These are phyloP conservation scores for Melieria picta DNA, from an alignment of 2,888 invertebrate species.

Conservation along the genomic window DNA sequence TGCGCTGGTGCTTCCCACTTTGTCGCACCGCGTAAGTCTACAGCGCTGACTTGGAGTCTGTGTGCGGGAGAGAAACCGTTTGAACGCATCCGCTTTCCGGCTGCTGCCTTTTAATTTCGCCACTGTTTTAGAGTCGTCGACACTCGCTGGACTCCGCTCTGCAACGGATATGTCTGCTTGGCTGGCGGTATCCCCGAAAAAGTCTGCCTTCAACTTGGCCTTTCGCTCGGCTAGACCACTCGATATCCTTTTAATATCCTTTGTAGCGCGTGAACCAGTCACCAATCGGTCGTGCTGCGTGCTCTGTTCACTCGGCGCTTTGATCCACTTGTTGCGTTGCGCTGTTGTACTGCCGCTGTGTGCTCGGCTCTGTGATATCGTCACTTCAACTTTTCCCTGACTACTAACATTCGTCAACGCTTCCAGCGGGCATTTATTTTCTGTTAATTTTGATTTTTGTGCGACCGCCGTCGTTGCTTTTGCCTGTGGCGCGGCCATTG, in stretches of 20 bases:
- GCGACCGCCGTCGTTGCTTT: slow-evolving; percentile 36
- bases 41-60: slow-evolving; percentile 11
- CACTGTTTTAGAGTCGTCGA: neutral
- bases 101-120: no score
- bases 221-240: slow-evolving; percentile 51
- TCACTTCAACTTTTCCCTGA: slow-evolving; percentile 57
- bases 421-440: slow-evolving; percentile 56
- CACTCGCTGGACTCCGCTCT: no score
- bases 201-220: slow-evolving; percentile 53
- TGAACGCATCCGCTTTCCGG: no score
- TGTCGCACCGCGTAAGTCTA: no score
- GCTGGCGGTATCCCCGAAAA: slow-evolving; percentile 49
- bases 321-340: slow-evolving; percentile 8
- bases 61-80: neutral
- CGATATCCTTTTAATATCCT: slow-evolving; percentile 29
- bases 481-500: slow-evolving; percentile 26
- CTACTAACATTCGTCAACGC: slow-evolving; percentile 54
- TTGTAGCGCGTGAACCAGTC: slow-evolving; percentile 41
- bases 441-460: slow-evolving; percentile 46
- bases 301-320: no score
- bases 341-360: slow-evolving; percentile 8
- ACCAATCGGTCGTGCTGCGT: no score
- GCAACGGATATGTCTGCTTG: no score
- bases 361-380: slow-evolving; percentile 35
- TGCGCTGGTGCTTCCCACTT: slow-evolving; percentile 15